Percentiles rank a stretch among this genome's conserved stretches.
Conservation (phyloP, 2,888 invertebrate genomes). For the Sminthurinus aureus region DNA sequence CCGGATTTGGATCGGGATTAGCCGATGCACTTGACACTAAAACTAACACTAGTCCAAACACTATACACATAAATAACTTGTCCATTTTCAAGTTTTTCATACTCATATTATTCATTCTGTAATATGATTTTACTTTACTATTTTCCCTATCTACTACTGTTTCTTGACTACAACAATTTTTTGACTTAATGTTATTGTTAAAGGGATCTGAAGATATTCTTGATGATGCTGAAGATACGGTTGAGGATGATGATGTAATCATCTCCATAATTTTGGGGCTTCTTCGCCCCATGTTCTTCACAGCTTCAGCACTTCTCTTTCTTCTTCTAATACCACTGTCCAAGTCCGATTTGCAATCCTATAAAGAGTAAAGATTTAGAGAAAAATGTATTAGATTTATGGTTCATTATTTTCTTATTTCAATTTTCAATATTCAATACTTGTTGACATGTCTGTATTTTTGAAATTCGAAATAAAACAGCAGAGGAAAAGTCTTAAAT, state of each 20-base stretch:
- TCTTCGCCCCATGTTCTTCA: conserved; percentile 42
- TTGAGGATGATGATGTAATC: too few species aligned
- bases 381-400: background rate
- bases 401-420: too few species aligned
- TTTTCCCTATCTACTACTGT: too few species aligned
- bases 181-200: conserved; percentile 1
- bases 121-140: too few species aligned
- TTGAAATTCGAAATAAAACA: background rate
- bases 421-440: background rate
- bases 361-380: background rate
- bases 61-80: background rate
- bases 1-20: background rate
- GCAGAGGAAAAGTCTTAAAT: background rate
- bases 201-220: background rate
- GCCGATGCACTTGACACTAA: background rate
- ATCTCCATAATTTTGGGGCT: conserved; percentile 47
- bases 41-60: conserved; percentile 3
- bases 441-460: background rate
- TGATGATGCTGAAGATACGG: background rate
- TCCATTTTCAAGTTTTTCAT: background rate
- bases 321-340: conserved; percentile 10
- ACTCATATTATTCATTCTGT: background rate
- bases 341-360: background rate
- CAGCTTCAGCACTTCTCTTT: conserved; percentile 21
- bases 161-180: background rate